Evolutionary conservation across 1,140 invertebrate species (phyloP).

Genomic region (Hesperophylax magnus): DNA sequence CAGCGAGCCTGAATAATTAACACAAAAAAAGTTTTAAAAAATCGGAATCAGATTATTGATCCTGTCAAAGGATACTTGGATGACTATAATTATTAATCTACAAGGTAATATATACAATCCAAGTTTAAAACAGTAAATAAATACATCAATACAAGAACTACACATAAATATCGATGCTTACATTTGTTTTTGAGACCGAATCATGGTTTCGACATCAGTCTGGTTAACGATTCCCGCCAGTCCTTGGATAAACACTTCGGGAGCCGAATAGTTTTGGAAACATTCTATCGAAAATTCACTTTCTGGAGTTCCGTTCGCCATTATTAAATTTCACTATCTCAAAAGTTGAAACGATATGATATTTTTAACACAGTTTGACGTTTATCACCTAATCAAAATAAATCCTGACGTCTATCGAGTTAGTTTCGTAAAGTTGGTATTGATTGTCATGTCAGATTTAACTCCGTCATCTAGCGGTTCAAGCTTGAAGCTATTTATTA

Average conservation of each 20-base stretch:
- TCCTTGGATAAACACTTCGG: conserved; percentile 92
- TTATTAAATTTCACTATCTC: conserved; percentile 42
- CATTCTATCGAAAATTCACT: conserved; percentile 78
- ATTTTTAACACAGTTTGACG: no score
- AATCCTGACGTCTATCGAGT: neutral
- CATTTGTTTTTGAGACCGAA: conserved; percentile 94
- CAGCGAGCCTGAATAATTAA: no score
- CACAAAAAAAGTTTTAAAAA: no score
- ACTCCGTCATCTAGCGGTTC: no score
- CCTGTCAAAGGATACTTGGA: no score
- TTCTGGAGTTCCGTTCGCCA: conserved; percentile 69
- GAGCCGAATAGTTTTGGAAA: conserved; percentile 90
- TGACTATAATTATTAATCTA: no score
- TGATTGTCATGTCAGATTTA: neutral
- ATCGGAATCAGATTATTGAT: no score
- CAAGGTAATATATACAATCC: no score
- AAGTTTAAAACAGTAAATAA: no score
- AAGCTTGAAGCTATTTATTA: no score
- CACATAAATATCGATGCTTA: conserved; percentile 64
- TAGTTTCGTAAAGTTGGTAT: neutral
- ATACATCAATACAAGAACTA: no score
- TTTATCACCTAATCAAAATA: no score
- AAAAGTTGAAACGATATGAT: neutral
- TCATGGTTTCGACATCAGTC: conserved; percentile 91
- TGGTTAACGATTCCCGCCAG: conserved; percentile 92